These are phyloP conservation scores for Silurus lanzhouensis DNA, from an alignment of 2,797 vertebrate genomes.

Conservation along the genomic window DNA sequence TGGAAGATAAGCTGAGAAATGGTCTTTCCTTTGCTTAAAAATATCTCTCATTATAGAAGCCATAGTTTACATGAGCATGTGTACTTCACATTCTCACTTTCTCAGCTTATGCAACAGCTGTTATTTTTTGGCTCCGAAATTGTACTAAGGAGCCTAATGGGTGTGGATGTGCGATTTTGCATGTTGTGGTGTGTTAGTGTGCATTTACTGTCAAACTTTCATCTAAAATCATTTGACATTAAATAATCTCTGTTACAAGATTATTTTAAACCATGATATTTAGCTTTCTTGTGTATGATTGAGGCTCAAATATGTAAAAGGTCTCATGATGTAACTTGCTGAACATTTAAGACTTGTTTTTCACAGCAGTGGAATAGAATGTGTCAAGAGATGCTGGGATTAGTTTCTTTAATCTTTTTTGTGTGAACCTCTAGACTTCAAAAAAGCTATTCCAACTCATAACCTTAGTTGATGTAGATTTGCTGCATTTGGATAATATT, in stretches of 20 bases:
- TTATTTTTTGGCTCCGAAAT: not conserved
- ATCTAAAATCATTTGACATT: not conserved
- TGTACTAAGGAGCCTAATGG: not conserved
- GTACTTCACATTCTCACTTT: constrained; percentile 16
- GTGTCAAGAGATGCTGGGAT: not conserved
- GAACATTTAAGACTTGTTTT: not conserved
- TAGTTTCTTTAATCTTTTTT: not conserved
- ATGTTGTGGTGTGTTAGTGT: constrained; percentile 34
- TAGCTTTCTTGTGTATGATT: not conserved
- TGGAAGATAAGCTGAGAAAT: constrained; percentile 26
- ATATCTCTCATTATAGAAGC: not conserved
- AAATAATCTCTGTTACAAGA: not conserved
- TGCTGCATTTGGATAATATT: too few species aligned
- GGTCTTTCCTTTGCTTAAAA: constrained; percentile 19
- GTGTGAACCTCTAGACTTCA: not conserved
- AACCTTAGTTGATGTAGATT: too few species aligned
- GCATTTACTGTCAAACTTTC: not conserved
- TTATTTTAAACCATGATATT: not conserved
- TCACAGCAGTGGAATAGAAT: not conserved
- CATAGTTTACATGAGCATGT: not conserved
- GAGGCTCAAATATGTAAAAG: not conserved
- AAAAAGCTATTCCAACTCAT: too few species aligned
- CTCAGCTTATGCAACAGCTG: constrained; percentile 32
- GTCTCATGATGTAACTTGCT: not conserved
- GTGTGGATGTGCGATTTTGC: constrained; percentile 39